Evolutionary conservation across 2,113 vertebrate species (phyloP).

Genomic region (Alces alces): DNA sequence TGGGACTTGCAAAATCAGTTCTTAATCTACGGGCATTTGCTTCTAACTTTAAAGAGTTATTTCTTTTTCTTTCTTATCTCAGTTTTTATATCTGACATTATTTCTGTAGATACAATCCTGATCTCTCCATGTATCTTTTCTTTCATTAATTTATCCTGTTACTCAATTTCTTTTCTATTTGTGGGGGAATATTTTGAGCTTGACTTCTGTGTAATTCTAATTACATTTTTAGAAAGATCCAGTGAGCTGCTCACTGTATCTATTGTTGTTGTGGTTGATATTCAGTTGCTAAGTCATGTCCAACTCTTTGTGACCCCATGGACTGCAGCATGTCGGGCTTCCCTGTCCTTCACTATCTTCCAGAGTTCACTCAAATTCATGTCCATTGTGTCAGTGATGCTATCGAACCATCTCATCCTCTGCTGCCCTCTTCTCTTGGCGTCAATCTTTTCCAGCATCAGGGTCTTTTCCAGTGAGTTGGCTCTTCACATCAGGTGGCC

Average conservation of each 20-base stretch:
- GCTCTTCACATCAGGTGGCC: not conserved
- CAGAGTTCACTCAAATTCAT: not conserved
- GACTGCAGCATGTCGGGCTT: not conserved
- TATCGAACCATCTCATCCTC: not conserved
- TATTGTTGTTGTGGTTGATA: not conserved
- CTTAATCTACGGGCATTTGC: not conserved
- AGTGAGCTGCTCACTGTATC: not conserved
- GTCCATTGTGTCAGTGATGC: not conserved
- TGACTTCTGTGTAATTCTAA: not conserved
- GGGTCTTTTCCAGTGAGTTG: not conserved
- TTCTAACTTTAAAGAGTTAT: not conserved
- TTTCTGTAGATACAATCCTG: not conserved
- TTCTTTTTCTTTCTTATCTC: not conserved
- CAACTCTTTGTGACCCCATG: not conserved
- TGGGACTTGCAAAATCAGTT: not conserved
- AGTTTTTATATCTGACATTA: not conserved
- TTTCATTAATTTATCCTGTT: not conserved
- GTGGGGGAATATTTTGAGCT: not conserved
- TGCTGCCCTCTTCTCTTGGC: not conserved
- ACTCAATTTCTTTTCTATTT: not conserved
- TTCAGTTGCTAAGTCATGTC: not conserved
- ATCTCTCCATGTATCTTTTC: not conserved
- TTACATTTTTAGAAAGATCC: not conserved
- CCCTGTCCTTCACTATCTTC: not conserved
- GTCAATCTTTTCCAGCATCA: not conserved